Conservation (phyloP, 2,113 vertebrate species). For the Melospiza georgiana region DNA sequence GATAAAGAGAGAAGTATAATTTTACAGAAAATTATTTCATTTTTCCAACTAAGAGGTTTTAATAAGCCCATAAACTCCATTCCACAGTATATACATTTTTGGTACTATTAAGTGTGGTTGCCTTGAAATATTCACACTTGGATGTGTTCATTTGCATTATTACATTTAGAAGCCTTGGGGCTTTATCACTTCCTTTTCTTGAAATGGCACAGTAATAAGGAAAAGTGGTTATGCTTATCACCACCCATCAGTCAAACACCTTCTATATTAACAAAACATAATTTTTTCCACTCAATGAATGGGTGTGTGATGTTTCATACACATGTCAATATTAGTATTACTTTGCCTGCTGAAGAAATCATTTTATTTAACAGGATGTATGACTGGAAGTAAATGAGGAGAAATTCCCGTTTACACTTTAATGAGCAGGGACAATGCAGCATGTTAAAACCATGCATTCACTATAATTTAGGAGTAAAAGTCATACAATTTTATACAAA, state of each 20-base stretch:
- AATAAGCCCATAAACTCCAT: not conserved
- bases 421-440: slow-evolving; percentile 71
- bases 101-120: slow-evolving; percentile 29
- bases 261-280: slow-evolving; percentile 72
- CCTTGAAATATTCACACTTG: slow-evolving; percentile 63
- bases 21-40: not conserved
- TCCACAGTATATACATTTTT: slow-evolving; percentile 1
- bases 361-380: slow-evolving; percentile 67
- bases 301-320: slow-evolving; percentile 60
- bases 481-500: slow-evolving; percentile 22
- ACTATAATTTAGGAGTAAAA: slow-evolving; percentile 42
- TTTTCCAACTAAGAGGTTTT: not conserved
- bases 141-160: slow-evolving; percentile 66
- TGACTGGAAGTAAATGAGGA: slow-evolving; percentile 63
- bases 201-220: slow-evolving; percentile 75
- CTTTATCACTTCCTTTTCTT: slow-evolving; percentile 76
- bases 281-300: slow-evolving; percentile 65
- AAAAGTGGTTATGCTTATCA: slow-evolving; percentile 74
- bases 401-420: slow-evolving; percentile 66
- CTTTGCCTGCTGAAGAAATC: slow-evolving; percentile 59
- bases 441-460: slow-evolving; percentile 46
- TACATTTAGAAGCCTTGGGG: slow-evolving; percentile 73
- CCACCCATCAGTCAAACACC: slow-evolving; percentile 74
- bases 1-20: not conserved
- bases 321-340: slow-evolving; percentile 68